Evolutionary conservation across 2,797 vertebrate genomes (phyloP).

Genomic region (Platalea minor): DNA sequence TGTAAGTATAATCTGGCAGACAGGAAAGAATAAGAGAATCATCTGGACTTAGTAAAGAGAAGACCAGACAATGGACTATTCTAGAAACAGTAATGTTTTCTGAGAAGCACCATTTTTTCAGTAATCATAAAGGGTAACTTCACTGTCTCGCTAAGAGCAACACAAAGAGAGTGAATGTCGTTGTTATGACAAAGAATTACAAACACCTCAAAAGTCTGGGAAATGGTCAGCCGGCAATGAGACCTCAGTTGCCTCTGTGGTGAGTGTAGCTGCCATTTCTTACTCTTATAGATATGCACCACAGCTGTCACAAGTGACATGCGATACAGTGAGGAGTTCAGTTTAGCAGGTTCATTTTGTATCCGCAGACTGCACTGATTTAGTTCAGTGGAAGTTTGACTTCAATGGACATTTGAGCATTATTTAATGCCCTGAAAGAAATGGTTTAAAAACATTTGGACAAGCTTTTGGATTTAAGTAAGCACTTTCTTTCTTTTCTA

Average conservation of each 20-base stretch:
- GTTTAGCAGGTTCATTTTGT: background rate
- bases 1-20: background rate
- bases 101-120: background rate
- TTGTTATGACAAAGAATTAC: background rate
- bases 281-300: background rate
- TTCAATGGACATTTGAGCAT: background rate
- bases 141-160: background rate
- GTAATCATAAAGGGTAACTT: background rate
- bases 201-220: background rate
- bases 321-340: background rate
- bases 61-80: background rate
- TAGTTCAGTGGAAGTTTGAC: background rate
- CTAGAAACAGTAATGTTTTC: background rate
- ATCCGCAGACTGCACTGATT: background rate
- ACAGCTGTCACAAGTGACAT: background rate
- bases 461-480: background rate
- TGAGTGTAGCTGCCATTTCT: background rate
- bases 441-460: background rate
- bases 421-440: background rate
- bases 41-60: background rate
- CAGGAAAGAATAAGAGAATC: background rate
- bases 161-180: background rate
- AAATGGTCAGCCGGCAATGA: background rate
- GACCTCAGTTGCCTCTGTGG: background rate
- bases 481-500: background rate